These are phyloP conservation scores for Pedionomus torquatus DNA, from an alignment of 2,113 vertebrate species.

Conservation along the genomic window DNA sequence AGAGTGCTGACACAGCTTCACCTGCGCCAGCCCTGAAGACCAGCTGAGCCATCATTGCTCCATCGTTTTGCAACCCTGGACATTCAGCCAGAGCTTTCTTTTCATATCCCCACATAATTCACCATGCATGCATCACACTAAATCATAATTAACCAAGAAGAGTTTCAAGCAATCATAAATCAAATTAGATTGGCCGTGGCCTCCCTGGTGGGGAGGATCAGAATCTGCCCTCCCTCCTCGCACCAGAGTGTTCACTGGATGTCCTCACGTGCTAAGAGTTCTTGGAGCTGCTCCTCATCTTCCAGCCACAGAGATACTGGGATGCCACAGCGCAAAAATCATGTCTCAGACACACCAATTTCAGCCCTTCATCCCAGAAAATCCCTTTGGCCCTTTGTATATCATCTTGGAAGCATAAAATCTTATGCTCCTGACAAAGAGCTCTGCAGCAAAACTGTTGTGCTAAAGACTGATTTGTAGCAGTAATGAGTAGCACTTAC, in stretches of 20 bases:
- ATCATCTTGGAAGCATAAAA: neutral
- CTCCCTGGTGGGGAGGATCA: neutral
- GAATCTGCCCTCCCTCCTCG: neutral
- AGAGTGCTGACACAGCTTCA: neutral
- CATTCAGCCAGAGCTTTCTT: neutral
- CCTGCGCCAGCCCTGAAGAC: neutral
- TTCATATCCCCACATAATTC: neutral
- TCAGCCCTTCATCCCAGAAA: neutral
- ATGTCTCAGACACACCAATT: neutral
- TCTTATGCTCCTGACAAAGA: neutral
- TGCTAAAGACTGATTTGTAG: neutral
- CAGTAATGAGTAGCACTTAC: neutral
- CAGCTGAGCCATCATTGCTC: neutral
- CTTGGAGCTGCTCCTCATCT: neutral
- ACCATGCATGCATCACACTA: accelerated
- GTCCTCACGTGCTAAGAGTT: neutral
- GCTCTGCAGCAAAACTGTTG: neutral
- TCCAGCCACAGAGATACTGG: neutral
- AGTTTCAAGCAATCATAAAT: neutral
- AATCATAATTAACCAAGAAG: neutral
- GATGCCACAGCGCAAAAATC: neutral
- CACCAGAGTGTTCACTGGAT: accelerated
- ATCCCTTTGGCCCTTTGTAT: neutral
- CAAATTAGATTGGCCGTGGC: neutral
- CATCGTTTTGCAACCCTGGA: neutral